phyloP scores from a whole-genome alignment of 2,797 vertebrate species.

The Lepidocolaptes lacrymiger region DNA sequence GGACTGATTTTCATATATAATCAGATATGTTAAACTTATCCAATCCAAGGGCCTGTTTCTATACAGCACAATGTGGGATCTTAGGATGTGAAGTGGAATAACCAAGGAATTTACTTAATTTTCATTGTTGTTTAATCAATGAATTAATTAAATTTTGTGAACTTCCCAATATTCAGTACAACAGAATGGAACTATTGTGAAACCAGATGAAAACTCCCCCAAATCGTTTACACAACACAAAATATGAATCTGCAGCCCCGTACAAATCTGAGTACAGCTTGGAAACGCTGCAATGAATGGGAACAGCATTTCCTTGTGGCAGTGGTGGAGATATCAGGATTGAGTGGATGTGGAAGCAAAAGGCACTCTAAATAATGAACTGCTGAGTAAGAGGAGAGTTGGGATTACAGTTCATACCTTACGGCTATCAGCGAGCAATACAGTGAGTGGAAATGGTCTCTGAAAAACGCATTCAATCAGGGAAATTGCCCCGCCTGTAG shows the following conservation, averaged over 20 bases:
- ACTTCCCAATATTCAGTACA: neutral
- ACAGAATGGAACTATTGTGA: neutral
- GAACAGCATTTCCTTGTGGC: neutral
- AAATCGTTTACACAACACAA: neutral
- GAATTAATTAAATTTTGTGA: neutral
- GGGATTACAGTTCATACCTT: neutral
- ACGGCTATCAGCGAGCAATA: conserved; percentile 5
- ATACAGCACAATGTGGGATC: neutral
- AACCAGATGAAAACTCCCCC: neutral
- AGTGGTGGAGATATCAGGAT: neutral
- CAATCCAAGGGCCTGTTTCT: neutral
- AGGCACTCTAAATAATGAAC: conserved; percentile 14
- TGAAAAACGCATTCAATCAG: conserved; percentile 57
- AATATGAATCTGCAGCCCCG: neutral
- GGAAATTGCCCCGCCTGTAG: conserved; percentile 68
- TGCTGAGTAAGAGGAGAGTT: conserved; percentile 26
- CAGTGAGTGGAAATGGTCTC: conserved; percentile 42
- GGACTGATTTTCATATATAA: neutral
- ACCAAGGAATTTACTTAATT: neutral
- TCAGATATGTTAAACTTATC: neutral
- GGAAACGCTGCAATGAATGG: neutral
- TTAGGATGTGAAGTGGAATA: neutral
- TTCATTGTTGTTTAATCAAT: neutral
- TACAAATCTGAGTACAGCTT: neutral
- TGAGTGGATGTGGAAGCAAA: neutral